Base-by-base conservation (phyloP, 2,888 invertebrate genomes). In the Drosophila leonis region DNA sequence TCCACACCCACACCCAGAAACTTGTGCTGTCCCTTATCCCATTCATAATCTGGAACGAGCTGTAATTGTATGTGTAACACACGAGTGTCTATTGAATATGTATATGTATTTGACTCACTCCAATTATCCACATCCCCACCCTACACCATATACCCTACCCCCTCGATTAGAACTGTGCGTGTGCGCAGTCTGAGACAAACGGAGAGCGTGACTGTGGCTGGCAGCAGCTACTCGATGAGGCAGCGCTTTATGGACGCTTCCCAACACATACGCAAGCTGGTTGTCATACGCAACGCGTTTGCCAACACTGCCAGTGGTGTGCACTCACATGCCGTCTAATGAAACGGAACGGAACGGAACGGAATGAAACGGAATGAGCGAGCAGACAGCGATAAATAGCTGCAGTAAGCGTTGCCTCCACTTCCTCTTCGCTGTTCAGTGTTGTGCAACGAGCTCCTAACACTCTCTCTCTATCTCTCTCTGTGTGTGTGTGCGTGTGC, bases 231-330 rank as follows among this genome's bases (percentile, higher is more conserved):
- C 41, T 78, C 88, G 39, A 87, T 91, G 75, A 79, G 89, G 20
- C 90, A 87, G 59, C 88, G 91, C 9, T 91, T 92, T 62, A 83
- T 82, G 69, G 91, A 88, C 71, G 92, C 91, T 65, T 92, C 92
- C 33, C 76, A 88, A 57, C 92, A 92, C 35, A 88, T 92, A 24
- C 83, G 91, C n/a, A 89, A 90, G 72, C 77, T 92, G 78, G 83
- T 92, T 46, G 85, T 91, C 35, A 88, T 92, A 74, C 91, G 92
- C 49, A 90, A 91, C 37, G 92, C 91, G 37, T 90, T 91, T 57
- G 69, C 83, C 54, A 85, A 71, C 65, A 62, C 72, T 31, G 68
- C 83, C 29, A 75, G 68, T 33, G 76, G 73, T 3, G 80, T 73
- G 18, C 91, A 90, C 63, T 86, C 91, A n/a, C 91, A 91, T 33